These are phyloP conservation scores for Neolamprologus longior DNA, from an alignment of 2,113 vertebrate genomes.

Conservation along the genomic window DNA sequence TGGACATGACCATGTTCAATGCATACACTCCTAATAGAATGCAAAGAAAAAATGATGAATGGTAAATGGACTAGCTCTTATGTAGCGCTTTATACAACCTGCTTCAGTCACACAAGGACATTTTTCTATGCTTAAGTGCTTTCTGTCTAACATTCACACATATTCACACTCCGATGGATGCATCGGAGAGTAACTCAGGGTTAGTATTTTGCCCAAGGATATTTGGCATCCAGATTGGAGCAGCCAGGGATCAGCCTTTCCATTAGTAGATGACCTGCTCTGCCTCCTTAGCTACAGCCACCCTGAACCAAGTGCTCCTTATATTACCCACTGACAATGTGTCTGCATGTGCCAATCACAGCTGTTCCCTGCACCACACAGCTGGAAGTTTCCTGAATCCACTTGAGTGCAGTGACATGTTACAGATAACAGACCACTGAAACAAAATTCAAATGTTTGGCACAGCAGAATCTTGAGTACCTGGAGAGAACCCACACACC, in stretches of 20 bases:
- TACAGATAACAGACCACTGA: neutral
- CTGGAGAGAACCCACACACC: neutral
- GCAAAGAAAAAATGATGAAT: neutral
- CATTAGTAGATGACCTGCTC: neutral
- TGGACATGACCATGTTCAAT: neutral
- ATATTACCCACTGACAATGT: neutral
- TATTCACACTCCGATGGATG: no score
- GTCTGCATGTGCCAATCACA: neutral
- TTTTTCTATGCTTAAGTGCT: rapidly evolving
- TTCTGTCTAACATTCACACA: neutral
- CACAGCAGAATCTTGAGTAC: neutral
- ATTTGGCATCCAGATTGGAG: neutral
- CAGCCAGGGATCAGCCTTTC: neutral
- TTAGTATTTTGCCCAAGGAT: neutral
- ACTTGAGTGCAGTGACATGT: neutral
- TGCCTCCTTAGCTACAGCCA: neutral
- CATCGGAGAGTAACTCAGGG: neutral
- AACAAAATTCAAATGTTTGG: neutral
- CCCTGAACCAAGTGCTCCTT: neutral
- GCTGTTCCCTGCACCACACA: neutral
- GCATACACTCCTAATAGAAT: neutral
- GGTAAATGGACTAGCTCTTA: neutral
- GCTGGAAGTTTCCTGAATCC: neutral
- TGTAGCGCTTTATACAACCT: neutral
- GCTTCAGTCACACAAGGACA: neutral